Evolutionary conservation across 2,888 invertebrate genomes (phyloP), one percentile per base, ranked within the genome.

Genomic region (Ophion slaviceki): DNA sequence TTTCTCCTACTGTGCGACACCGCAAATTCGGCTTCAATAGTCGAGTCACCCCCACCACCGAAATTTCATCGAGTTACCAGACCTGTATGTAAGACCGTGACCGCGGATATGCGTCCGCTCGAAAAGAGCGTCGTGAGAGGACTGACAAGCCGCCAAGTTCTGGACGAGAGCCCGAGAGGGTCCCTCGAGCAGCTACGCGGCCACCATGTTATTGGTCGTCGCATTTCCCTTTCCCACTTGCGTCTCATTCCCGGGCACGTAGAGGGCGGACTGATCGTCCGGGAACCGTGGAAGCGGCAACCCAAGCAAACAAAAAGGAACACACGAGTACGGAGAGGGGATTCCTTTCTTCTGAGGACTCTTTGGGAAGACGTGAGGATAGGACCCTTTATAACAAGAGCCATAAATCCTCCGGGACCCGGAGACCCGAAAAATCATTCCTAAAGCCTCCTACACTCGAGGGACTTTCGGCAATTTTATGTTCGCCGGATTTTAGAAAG

Each of bases 381-480:
- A 14, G 17, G 53, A 53, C 14, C 14, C 11, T 14, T 47, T 53
- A 14, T 14, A 53, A 53, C 17, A 53, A 17, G 17, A 53, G 53
- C 45, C 76, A 70, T 80, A 86, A 86, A 83, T 86, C 77, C 57
- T 80, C 20, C 10, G n/a, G 32, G 59, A 20, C 7, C 17, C 11
- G 62, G n/a, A 36, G 45, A 47, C 40, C 40, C 70, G 14, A 36
- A 68, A 61, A 36, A 40, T 68, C 36, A 57, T 72, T 80, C 40
- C 32, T 64, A 72, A 80, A 70, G 53, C 4, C 80, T 82, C 66
- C 17, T 71, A 14, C 11, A 53, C 20, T n/a, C n/a, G 40, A 72
- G 75, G 89, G 87, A 89, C 88, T 89, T 90, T 87, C 87, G 74
- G 20, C 20, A 10, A 8, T 59, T 68, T 90, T 67, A 88, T 91